These are phyloP conservation scores for Cydia strobilella DNA, from an alignment of 1,140 invertebrate species.

Conservation along the genomic window DNA sequence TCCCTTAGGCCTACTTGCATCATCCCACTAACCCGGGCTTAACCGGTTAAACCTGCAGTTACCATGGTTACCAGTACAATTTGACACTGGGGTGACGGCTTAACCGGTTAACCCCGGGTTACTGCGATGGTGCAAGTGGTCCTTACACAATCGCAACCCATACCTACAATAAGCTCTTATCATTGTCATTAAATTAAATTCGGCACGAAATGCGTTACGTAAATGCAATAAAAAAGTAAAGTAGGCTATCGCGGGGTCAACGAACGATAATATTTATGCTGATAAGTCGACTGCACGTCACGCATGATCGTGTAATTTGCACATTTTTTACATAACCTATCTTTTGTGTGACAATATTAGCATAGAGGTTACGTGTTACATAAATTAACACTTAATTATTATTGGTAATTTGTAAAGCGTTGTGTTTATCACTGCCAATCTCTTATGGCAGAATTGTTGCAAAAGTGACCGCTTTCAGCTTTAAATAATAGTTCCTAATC, in stretches of 20 bases:
- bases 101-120: too few species aligned
- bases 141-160: neutral
- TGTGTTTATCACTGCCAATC: too few species aligned
- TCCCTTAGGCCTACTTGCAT: too few species aligned
- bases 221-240: conserved; percentile 11
- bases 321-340: neutral
- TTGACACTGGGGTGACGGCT: too few species aligned
- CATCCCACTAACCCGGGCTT: too few species aligned
- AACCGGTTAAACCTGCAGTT: too few species aligned
- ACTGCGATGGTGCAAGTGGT: too few species aligned
- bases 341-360: neutral
- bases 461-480: too few species aligned
- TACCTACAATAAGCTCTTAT: neutral
- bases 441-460: too few species aligned
- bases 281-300: neutral
- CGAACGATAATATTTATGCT: neutral
- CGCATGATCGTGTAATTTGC: neutral
- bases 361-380: neutral
- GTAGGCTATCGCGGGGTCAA: conserved; percentile 10
- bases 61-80: too few species aligned
- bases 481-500: too few species aligned
- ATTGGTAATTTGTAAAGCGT: neutral
- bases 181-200: neutral
- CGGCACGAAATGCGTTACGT: conserved; percentile 1
- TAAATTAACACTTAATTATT: too few species aligned